Conservation (phyloP, 2,797 vertebrate genomes). For the Aratinga solstitialis region DNA sequence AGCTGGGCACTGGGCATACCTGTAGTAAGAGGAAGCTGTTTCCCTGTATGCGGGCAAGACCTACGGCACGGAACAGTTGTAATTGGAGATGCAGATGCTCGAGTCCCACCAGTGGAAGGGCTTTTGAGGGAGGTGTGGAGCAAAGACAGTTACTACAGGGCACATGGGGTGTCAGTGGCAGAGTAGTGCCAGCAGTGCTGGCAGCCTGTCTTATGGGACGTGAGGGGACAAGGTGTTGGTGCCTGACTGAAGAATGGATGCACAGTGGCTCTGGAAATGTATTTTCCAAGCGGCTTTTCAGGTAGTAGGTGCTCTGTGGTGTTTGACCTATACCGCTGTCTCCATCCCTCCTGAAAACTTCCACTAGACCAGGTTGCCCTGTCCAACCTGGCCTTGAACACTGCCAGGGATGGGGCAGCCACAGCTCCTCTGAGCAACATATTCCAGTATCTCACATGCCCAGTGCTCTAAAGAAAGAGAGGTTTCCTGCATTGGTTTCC, state of each 20-base stretch:
- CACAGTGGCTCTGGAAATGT: neutral
- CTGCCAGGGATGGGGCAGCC: neutral
- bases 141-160: neutral
- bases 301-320: constrained; percentile 16
- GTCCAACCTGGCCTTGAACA: neutral
- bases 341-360: neutral
- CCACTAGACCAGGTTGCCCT: neutral
- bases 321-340: neutral
- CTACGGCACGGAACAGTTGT: rapidly evolving
- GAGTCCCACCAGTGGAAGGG: neutral
- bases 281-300: constrained; percentile 29
- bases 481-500: neutral
- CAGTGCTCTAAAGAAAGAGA: neutral
- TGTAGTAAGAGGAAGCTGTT: neutral
- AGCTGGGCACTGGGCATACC: neutral
- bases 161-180: neutral
- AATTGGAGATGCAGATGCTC: neutral
- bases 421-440: neutral
- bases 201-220: constrained; percentile 29
- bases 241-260: constrained; percentile 3
- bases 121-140: neutral
- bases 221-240: neutral
- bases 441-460: neutral
- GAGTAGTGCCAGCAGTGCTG: neutral
- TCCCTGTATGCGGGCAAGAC: neutral